These are phyloP conservation scores for Macrostomum lignano DNA, from an alignment of 1,140 invertebrate species.

Conservation along the genomic window DNA sequence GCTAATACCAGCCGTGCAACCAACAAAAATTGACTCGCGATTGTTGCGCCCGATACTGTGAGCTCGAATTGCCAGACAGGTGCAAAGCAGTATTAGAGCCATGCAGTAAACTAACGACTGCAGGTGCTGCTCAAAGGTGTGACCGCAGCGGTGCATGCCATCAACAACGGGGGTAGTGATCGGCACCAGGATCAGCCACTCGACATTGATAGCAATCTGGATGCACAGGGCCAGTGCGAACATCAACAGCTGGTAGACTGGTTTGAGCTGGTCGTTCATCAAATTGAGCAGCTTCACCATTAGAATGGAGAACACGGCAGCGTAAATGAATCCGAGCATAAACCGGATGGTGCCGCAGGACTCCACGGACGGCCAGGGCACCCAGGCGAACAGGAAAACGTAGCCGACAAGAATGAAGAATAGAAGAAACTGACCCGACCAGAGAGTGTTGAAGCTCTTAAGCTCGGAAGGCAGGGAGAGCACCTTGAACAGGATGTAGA, in stretches of 20 bases:
- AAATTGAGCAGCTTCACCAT: conserved; percentile 74
- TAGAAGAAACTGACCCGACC: conserved; percentile 60
- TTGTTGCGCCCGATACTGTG: too few relatives aligned
- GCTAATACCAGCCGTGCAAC: too few relatives aligned
- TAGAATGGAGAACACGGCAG: conserved; percentile 59
- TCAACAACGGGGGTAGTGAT: conserved; percentile 9
- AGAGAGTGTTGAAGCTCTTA: conserved; percentile 39
- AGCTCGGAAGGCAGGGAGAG: conserved; percentile 49
- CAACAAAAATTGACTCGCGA: too few relatives aligned
- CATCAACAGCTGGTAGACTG: conserved; percentile 56
- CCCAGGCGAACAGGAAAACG: conserved; percentile 44
- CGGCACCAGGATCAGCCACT: conserved; percentile 35
- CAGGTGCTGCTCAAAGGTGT: conserved; percentile 34
- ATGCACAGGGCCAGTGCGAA: conserved; percentile 41
- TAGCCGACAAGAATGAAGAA: conserved; percentile 55
- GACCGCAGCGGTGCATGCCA: conserved; percentile 9
- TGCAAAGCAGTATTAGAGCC: conserved; percentile 51
- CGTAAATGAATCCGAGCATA: conserved; percentile 51
- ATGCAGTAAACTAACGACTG: conserved; percentile 48
- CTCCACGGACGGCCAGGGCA: conserved; percentile 41
- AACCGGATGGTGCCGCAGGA: conserved; percentile 54
- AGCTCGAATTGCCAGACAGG: conserved; percentile 45
- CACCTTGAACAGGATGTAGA: conserved; percentile 59
- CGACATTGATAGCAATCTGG: conserved; percentile 52
- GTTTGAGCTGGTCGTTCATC: conserved; percentile 64